These are phyloP conservation scores for Platysteira castanea DNA, from an alignment of 2,113 vertebrate genomes.

Conservation along the genomic window DNA sequence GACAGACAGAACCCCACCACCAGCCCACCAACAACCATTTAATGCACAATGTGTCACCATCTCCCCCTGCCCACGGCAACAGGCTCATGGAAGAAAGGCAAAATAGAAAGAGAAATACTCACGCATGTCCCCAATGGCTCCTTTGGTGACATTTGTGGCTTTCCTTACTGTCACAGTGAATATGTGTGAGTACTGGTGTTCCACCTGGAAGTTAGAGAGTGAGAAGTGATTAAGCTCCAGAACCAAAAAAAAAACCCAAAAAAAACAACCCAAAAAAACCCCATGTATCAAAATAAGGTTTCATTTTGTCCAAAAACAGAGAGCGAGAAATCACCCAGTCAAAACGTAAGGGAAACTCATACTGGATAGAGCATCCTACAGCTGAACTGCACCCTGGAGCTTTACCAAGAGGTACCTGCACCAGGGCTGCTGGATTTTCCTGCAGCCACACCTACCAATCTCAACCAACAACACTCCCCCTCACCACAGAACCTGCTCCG, in stretches of 20 bases:
- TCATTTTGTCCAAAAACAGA: not conserved
- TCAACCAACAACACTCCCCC: slow-evolving; percentile 54
- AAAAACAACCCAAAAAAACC: too few species aligned
- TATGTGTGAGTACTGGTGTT: slow-evolving; percentile 92
- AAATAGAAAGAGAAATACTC: slow-evolving; percentile 67
- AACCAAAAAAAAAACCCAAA: not conserved
- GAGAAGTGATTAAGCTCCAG: slow-evolving; percentile 14
- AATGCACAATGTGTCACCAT: not conserved
- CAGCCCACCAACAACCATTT: not conserved
- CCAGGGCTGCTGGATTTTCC: slow-evolving; percentile 18
- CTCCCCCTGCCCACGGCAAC: not conserved
- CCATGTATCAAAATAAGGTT: not conserved
- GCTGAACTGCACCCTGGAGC: slow-evolving; percentile 12
- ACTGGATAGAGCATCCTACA: slow-evolving; percentile 69
- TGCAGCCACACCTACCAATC: slow-evolving; percentile 44
- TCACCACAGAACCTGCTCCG: not conserved
- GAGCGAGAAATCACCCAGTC: not conserved
- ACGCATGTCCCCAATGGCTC: slow-evolving; percentile 92
- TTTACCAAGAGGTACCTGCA: slow-evolving; percentile 35
- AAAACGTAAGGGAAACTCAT: slow-evolving; percentile 40
- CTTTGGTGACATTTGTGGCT: slow-evolving; percentile 94
- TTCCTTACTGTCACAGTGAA: slow-evolving; percentile 84
- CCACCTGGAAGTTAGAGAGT: slow-evolving; percentile 80
- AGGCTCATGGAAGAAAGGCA: not conserved
- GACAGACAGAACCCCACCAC: not conserved